These are phyloP conservation scores for Lasiommata megera DNA, from an alignment of 2,888 invertebrate species.

Conservation along the genomic window DNA sequence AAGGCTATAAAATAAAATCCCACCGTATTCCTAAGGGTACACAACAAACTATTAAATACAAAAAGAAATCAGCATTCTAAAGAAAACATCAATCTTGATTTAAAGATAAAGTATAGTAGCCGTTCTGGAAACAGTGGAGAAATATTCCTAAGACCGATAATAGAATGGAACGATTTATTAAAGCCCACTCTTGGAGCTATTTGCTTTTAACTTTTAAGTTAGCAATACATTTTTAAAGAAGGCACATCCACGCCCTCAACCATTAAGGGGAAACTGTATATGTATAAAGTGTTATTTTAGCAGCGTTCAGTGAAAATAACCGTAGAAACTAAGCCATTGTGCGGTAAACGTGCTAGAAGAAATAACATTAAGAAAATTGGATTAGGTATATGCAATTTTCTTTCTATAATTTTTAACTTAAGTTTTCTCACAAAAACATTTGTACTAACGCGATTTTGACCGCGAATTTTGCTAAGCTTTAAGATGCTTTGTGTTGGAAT, in stretches of 20 bases:
- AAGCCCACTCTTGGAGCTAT: slow-evolving; percentile 3
- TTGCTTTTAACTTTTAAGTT: slow-evolving; percentile 8
- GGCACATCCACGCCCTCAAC: background rate
- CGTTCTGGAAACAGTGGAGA: slow-evolving; percentile 9
- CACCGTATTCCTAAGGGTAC: background rate
- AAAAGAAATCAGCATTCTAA: slow-evolving; percentile 2
- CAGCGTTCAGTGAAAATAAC: background rate
- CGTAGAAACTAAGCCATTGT: background rate
- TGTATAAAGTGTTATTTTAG: background rate
- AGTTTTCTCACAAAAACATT: no score
- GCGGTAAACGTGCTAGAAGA: background rate
- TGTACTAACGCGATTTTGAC: no score
- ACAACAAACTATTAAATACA: background rate
- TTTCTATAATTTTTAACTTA: background rate
- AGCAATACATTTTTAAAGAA: slow-evolving; percentile 4
- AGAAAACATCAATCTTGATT: slow-evolving; percentile 15
- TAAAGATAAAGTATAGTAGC: slow-evolving; percentile 7
- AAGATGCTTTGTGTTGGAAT: no score
- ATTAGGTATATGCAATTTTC: background rate
- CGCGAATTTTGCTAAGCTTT: no score
- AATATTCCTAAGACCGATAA: slow-evolving; percentile 13
- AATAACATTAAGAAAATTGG: slow-evolving; percentile 4
- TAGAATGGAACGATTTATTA: slow-evolving; percentile 14
- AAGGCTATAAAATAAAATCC: no score
- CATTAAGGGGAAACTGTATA: slow-evolving; percentile 3